phyloP scores from a whole-genome alignment of 2,888 invertebrate genomes.

The Acronicta psi region DNA sequence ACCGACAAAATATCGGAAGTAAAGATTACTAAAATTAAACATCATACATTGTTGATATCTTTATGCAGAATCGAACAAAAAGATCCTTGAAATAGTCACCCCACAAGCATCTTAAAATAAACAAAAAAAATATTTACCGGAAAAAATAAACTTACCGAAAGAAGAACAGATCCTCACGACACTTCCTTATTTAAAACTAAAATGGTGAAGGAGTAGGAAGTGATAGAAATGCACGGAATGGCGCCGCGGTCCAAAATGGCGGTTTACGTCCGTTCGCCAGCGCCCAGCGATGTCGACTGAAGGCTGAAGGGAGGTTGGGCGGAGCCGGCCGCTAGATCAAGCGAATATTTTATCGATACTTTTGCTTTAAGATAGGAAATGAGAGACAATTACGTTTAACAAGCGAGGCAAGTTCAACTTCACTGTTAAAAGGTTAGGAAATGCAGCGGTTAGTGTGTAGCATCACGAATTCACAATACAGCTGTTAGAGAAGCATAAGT shows the following conservation, averaged over 20 bases:
- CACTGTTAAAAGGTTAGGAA: conserved; percentile 19
- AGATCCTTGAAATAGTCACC: conserved; percentile 58
- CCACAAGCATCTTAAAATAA: conserved; percentile 38
- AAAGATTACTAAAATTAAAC: conserved; percentile 6
- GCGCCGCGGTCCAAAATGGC: conserved; percentile 73
- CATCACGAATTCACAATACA: conserved; percentile 10
- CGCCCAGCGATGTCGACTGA: conserved; percentile 76
- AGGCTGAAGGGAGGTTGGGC: conserved; percentile 77
- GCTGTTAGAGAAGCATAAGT: not conserved
- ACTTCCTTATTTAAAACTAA: conserved; percentile 28
- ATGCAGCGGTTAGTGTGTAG: conserved; percentile 10
- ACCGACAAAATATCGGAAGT: conserved; percentile 5
- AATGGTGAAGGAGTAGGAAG: conserved; percentile 61
- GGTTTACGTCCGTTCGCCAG: conserved; percentile 68
- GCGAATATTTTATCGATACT: conserved; percentile 62
- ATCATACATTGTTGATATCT: conserved; percentile 23
- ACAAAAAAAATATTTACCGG: conserved; percentile 9
- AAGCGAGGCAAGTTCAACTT: conserved; percentile 26
- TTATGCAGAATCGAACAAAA: conserved; percentile 51
- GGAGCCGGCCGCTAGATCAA: conserved; percentile 60
- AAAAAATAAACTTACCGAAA: conserved; percentile 34
- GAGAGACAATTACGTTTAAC: conserved; percentile 46
- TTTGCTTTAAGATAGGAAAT: conserved; percentile 57
- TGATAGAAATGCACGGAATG: conserved; percentile 65
- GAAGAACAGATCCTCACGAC: conserved; percentile 8